phyloP scores from a whole-genome alignment of 2,113 vertebrate genomes.

The Brachypteracias leptosomus region DNA sequence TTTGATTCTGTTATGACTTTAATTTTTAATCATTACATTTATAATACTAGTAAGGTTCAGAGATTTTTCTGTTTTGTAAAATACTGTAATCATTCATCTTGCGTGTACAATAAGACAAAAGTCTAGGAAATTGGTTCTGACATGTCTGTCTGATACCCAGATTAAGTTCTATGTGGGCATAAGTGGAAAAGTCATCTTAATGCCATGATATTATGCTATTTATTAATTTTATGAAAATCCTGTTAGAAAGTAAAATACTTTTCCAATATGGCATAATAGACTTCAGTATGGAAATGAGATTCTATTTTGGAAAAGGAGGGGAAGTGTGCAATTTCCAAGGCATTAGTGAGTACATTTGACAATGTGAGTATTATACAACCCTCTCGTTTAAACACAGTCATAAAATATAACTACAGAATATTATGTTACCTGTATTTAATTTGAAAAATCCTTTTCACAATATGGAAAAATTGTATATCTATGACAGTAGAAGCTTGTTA shows the following conservation, averaged over 20 bases:
- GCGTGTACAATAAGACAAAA: conserved; percentile 54
- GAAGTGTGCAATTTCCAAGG: conserved; percentile 64
- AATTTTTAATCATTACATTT: conserved; percentile 68
- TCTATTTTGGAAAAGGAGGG: conserved; percentile 59
- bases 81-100: conserved; percentile 57
- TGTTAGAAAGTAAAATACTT: conserved; percentile 51
- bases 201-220: conserved; percentile 50
- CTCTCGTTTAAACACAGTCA: conserved; percentile 69
- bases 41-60: conserved; percentile 12
- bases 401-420: conserved; percentile 65
- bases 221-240: conserved; percentile 58
- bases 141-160: conserved; percentile 37
- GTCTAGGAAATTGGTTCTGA: conserved; percentile 57
- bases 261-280: conserved; percentile 65
- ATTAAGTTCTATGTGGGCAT: conserved; percentile 33
- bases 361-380: conserved; percentile 69
- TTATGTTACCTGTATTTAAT: conserved; percentile 72
- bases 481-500: conserved; percentile 75
- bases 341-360: conserved; percentile 65
- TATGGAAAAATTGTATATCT: conserved; percentile 74
- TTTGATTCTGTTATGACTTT: conserved; percentile 77
- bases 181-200: conserved; percentile 53
- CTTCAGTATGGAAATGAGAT: conserved; percentile 67
- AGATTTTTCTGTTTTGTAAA: conserved; percentile 62
- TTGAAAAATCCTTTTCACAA: conserved; percentile 67